Conservation (phyloP, 1,140 invertebrate species). For the Radopholus similis region DNA sequence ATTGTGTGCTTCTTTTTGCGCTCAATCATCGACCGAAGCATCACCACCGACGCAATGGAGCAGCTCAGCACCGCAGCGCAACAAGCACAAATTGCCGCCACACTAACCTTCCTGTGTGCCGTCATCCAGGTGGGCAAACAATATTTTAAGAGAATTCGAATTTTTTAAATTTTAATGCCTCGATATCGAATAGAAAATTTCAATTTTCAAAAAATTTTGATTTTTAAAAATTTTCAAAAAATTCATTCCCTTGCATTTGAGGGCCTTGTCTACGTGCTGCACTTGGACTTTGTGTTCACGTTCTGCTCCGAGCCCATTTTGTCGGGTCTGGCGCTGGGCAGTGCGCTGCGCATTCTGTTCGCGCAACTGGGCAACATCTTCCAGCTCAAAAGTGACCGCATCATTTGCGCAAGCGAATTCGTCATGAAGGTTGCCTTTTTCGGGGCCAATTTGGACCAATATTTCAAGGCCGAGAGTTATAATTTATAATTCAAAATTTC, state of each 20-base stretch:
- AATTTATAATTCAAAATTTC: too few relatives aligned
- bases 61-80: conserved; percentile 1
- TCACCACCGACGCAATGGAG: conserved; percentile 3
- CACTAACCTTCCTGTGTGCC: conserved; percentile 27
- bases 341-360: conserved; percentile 34
- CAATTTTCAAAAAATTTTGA: not conserved
- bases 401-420: not conserved
- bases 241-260: conserved; percentile 16
- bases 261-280: conserved; percentile 31
- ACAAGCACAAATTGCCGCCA: conserved; percentile 11
- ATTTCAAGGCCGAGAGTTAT: too few relatives aligned
- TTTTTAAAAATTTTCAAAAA: conserved; percentile 19
- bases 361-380: conserved; percentile 38
- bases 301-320: conserved; percentile 30
- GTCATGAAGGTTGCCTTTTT: not conserved
- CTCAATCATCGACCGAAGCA: conserved; percentile 31
- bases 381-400: conserved; percentile 8
- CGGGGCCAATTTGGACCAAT: too few relatives aligned
- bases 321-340: conserved; percentile 36
- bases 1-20: conserved; percentile 42
- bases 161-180: conserved; percentile 3
- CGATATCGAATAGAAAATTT: not conserved
- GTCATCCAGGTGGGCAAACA: conserved; percentile 27
- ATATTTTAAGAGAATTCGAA: conserved; percentile 5
- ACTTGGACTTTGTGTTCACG: conserved; percentile 40